These are phyloP conservation scores for Eledona agricola DNA, from an alignment of 2,888 invertebrate species.

Conservation along the genomic window DNA sequence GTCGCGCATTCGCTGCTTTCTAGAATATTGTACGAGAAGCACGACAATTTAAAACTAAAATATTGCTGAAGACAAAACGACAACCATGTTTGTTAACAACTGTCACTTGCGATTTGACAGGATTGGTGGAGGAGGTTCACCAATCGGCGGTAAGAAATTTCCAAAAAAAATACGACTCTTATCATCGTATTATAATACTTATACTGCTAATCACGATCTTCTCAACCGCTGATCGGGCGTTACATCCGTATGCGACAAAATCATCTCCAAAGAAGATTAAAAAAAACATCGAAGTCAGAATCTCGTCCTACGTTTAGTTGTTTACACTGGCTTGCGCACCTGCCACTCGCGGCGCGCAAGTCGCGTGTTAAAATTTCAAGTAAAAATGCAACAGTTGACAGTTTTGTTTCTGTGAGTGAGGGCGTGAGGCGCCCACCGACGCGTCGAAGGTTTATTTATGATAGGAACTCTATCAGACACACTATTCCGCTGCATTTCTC, in stretches of 20 bases:
- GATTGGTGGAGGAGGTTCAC: too few species aligned
- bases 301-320: slow-evolving; percentile 3
- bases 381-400: slow-evolving; percentile 57
- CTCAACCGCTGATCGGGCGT: slow-evolving; percentile 1
- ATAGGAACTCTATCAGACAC: too few species aligned
- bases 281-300: neutral
- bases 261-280: too few species aligned
- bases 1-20: slow-evolving; percentile 6
- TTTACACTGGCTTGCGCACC: slow-evolving; percentile 1
- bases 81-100: slow-evolving; percentile 23
- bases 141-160: too few species aligned
- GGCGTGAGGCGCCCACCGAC: slow-evolving; percentile 24
- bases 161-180: too few species aligned
- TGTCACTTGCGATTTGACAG: too few species aligned
- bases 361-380: slow-evolving; percentile 41
- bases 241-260: too few species aligned
- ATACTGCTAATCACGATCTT: too few species aligned
- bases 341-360: slow-evolving; percentile 37
- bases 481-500: neutral
- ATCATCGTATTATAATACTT: too few species aligned
- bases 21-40: slow-evolving; percentile 3
- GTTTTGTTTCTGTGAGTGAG: slow-evolving; percentile 41
- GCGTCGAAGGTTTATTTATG: slow-evolving; percentile 24
- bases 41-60: slow-evolving; percentile 19
- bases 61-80: slow-evolving; percentile 13